phyloP scores from a whole-genome alignment of 2,113 vertebrate genomes.

The Myotis yumanensis region DNA sequence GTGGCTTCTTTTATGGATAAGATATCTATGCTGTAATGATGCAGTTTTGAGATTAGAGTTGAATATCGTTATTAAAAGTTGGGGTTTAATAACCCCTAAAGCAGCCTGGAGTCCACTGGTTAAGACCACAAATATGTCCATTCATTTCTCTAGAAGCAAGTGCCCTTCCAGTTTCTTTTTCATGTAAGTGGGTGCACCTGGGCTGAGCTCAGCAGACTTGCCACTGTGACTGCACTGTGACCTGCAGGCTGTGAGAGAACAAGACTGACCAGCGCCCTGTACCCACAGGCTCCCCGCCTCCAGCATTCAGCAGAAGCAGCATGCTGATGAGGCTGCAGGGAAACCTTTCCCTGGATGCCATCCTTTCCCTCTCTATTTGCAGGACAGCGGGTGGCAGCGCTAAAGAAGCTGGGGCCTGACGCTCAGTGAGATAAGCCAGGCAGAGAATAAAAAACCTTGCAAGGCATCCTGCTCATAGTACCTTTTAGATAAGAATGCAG shows the following conservation, averaged over 20 bases:
- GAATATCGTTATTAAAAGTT: neutral
- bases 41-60: neutral
- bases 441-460: neutral
- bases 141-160: neutral
- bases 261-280: neutral
- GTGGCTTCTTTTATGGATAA: neutral
- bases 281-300: too few species aligned
- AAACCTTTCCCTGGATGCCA: rapidly evolving
- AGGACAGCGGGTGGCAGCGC: neutral
- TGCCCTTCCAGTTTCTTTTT: neutral
- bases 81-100: neutral
- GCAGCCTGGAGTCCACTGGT: neutral
- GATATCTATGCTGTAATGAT: neutral
- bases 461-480: neutral
- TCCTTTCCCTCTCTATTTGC: neutral
- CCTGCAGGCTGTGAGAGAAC: neutral
- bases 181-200: neutral
- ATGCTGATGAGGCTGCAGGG: neutral
- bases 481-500: neutral
- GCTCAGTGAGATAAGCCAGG: neutral
- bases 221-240: rapidly evolving
- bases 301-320: neutral
- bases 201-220: neutral
- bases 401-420: neutral
- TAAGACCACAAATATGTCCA: rapidly evolving